A percentile compares a stretch with the other conserved stretches of the same genome.
Evolutionary conservation across 2,888 invertebrate genomes (phyloP).

Genomic region (Dryocosmus kuriphilus): DNA sequence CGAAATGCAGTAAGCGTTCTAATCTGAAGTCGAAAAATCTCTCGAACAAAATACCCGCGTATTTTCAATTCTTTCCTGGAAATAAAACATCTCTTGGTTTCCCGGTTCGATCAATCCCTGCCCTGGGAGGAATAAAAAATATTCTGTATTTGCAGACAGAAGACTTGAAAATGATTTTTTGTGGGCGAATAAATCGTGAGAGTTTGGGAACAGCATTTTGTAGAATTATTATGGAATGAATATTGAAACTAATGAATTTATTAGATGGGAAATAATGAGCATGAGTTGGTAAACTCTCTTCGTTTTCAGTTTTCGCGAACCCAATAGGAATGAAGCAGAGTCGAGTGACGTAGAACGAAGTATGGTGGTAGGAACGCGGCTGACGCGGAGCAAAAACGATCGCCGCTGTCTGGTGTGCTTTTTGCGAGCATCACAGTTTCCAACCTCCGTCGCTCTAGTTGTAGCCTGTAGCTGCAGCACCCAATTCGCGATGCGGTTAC

Average conservation of each 20-base stretch:
- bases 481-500: conserved; percentile 67
- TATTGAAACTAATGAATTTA: not conserved
- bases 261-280: not conserved
- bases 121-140: no score
- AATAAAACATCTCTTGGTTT: no score
- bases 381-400: conserved; percentile 76
- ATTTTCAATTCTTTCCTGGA: no score
- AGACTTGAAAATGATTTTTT: no score
- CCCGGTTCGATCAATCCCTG: no score
- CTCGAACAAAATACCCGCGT: no score
- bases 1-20: no score
- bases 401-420: conserved; percentile 78
- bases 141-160: no score
- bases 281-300: conserved; percentile 25
- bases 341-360: conserved; percentile 74
- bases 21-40: no score
- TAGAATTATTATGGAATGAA: not conserved
- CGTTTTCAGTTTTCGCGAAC: conserved; percentile 64
- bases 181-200: no score
- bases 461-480: conserved; percentile 54
- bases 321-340: conserved; percentile 59
- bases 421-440: conserved; percentile 76
- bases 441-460: conserved; percentile 71
- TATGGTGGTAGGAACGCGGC: conserved; percentile 73
- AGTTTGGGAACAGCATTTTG: not conserved